Evolutionary conservation across 1,140 invertebrate genomes (phyloP), one percentile per base, ranked within the genome.

Genomic region (Xylocopa sonorina): DNA sequence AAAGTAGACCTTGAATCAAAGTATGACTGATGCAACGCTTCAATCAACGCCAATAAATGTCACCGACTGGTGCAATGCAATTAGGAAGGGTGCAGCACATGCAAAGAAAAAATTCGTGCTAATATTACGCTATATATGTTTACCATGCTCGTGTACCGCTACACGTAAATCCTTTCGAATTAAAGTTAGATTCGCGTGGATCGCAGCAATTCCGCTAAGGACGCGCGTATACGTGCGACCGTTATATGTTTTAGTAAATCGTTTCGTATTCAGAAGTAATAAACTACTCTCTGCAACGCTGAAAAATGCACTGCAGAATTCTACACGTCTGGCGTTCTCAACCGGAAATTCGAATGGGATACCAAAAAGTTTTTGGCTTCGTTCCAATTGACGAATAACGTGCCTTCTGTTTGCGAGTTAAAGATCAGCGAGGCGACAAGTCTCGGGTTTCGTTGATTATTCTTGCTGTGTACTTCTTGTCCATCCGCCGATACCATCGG

Each of bases 21-120:
- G 84, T 83, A 84, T 84, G 82, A 87, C 88, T 89, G 88, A 89
- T 90, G 87, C 85, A 90, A 90, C 86, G 82, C 74, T 77, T 89
- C 85, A 87, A 90, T 90, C 89, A 87, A 76, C 86, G 84, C 80
- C 88, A 90, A 90, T 90, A 88, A 90, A 91, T 89, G 86, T 86
- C 83, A 87, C 83, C 80, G 83, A 58, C 72, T 89, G 86, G 63
- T 89, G 85, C 85, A 87, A 88, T 86, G 81, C 80, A 87, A 90
- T 90, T 90, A 89, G 83, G 89, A 88, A 87, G 86, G 84, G 87
- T 89, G 63, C 53, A 80, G 72, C 53, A 76, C 29, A 58, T 43
- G 55, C 10, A 3, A 27, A 62, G 27, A n/a, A 78, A 69, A 43
- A 71, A 78, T 50, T 64, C 29, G 21, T 18, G 46, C 12, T 57